Evolutionary conservation across 2,797 vertebrate genomes (phyloP), one percentile per base, ranked within the genome.

Genomic region (Urocyon cinereoargenteus): DNA sequence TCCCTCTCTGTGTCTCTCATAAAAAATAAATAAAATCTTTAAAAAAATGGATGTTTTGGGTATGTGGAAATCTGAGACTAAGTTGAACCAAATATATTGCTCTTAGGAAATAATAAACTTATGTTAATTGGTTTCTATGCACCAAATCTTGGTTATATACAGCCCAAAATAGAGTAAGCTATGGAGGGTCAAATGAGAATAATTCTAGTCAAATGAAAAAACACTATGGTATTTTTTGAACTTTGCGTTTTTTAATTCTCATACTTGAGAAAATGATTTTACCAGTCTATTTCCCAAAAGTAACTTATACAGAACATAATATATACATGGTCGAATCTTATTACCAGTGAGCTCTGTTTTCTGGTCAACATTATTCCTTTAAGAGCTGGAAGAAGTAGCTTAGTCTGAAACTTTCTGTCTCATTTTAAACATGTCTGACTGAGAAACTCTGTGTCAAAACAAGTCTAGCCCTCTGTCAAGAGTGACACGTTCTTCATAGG

Each of bases 81-180:
- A 90, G 28, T 31, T 92, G 68, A 90, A 94, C 55, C 85, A n/a
- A 94, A 86, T 89, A 45, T 75, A 61, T 14, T 68, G 18, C n/a
- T 79, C 13, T 78, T 89, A 95, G 59, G 73, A 89, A 55, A 72
- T 90, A 26, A 12, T 82, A n/a, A 96, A 73, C 3, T 86, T 96
- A 49, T 14, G 5, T 26, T 64, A 90, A 64, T 12, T 91, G 26
- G 1, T 83, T 94, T 82, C 68, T 73, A 77, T 53, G 51, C 31
- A 61, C 77, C 34, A 75, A 36, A 59, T 90, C n/a, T 92, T 97
- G 28, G 7, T 91, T 86, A 64, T 55, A 2, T 87, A 70, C 19
- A 53, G 11, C 73, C 90, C 22, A 53, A 86, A 86, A 78, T 36
- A 82, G 36, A 73, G 36, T 91, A 59, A 91, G 24, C 26, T 78